Base-by-base conservation (phyloP, 2,113 vertebrate species). In the Antennarius striatus region DNA sequence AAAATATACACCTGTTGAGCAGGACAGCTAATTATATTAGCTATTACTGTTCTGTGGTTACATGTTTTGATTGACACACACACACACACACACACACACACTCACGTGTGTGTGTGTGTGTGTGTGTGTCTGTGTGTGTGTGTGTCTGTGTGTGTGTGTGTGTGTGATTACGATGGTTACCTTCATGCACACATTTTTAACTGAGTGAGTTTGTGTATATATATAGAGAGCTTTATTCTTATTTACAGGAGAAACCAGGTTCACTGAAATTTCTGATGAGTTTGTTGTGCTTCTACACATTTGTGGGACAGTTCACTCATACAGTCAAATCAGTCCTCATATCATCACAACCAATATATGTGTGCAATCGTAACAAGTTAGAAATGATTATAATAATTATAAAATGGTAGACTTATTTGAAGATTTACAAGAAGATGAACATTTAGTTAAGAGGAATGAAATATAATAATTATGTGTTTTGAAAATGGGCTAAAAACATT, bases 11-110 rank as follows among this genome's bases (percentile, higher is more conserved):
- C 63, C 78, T 75, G 77, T 82, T 85, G 85, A 81, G 81, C 81
- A 67, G 77, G 72, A 77, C 81, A 84, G 86, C 82, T 91, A 90
- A 92, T 90, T 91, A 83, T 90, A 91, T 92, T 84, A 86, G 56
- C 71, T 66, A 75, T 61, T 65, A 69, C 62, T 46, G 50, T 54
- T 40, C 6, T 40, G 39, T 40, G 39, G 10, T 7, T 40, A 10
- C 39, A 10, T 40, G 39, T 10, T 7, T 40, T 6, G 39, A 10
- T 40, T 6, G 10, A n/a, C n/a, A n/a, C n/a, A n/a, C n/a, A n/a
- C n/a, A n/a, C n/a, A n/a, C n/a, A n/a, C n/a, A n/a, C n/a, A n/a
- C n/a, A n/a, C n/a, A n/a, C n/a, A n/a, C n/a, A n/a, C n/a, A n/a
- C n/a, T n/a, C 8, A 3, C 7, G 53, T 62, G 60, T 49, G 43